Evolutionary conservation across 2,797 vertebrate genomes (phyloP), one percentile per base, ranked within the genome.

Genomic region (Catamblyrhynchus diadema): DNA sequence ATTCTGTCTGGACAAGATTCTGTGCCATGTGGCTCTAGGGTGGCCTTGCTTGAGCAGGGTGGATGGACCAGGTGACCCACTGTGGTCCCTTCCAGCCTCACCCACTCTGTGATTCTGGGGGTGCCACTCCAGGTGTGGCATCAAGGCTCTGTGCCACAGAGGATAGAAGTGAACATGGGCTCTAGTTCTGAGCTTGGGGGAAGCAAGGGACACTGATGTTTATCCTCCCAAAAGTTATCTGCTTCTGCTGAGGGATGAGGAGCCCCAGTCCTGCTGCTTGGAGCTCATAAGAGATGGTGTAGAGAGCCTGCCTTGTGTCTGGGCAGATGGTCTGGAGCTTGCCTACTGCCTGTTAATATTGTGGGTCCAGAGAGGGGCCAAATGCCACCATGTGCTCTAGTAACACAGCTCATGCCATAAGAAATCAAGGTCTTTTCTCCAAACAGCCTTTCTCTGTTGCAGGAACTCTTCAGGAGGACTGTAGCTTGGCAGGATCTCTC

Each of bases 111-210:
- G 51, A 10, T 21, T 42, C 56, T 59, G 32, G 2, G 35, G 13
- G 10, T 67, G 35, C 35, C 28, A 4, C 42, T 79, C 28, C 45
- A 50, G 24, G 8, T 23, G 35, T 39, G 39, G 39, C 39, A 39
- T 39, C 39, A 39, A 39, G 39, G 39, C 39, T 39, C 39, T 39
- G 39, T 71, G 41, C 54, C 64, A 57, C 78, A 56, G 42, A 50
- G 28, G 20, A n/a, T 6, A 57, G 35, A 67, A 16, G 23, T 4
- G 17, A 61, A 22, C 12, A 7, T 22, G 10, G 21, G 22, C n/a
- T 91, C 30, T 25, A 0, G 0, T 28, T 22, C n/a, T 2, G 20
- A 47, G 22, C 9, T 0, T 19, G 35, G 27, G 20, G 12, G 14
- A 53, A 83, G n/a, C 4, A 17, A 65, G 45, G 23, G 30, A 12